Evolutionary conservation across 2,113 vertebrate genomes (phyloP), one percentile per base, ranked within the genome.

Genomic region (Erythrocercus mccallii): DNA sequence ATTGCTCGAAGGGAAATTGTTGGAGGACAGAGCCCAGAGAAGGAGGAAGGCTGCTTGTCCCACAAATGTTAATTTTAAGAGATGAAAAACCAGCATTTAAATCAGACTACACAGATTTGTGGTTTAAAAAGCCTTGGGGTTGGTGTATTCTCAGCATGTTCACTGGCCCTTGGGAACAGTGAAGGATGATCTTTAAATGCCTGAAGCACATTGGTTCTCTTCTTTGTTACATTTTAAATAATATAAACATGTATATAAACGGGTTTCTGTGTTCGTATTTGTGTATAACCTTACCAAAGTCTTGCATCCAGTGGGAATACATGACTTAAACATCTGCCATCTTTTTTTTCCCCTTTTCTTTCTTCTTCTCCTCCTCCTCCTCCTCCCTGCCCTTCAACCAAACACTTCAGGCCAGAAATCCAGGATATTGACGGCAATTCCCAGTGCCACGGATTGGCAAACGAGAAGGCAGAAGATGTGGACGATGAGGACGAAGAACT

Each of bases 401-500:
- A 79, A 62, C 25, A 9, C 57, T 90, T 19, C 97, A 99, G 99
- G 97, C 98, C 99, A 31, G 99, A 99, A 90, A 97, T 97, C 83
- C 98, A 97, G 47, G 98, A 99, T n/a, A 98, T 98, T 9, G 98
- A 99, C 7, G 40, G 96, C 79, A 97, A 68, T 53, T 93, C 98
- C 12, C 98, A 97, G 65, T 98, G 98, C 80, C 98, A 98, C 2
- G 97, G 98, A 60, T 77, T 99, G 68, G 96, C 97, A 24, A 98
- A 98, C 35, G 98, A 99, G 96, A 99, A 99, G 97, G 94, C 98
- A 0, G 98, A 99, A 71, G 99, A 98, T 0, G 97, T 97, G 72
- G 99, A 99, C 12, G 99, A 99, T 37, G 99, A 99, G 68, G 99
- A 99, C 9, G 99, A 98, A 60, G 99, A 99, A 85, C 98, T 99